These are phyloP conservation scores for Horisme vitalbata DNA, from an alignment of 2,888 invertebrate species.

Conservation along the genomic window DNA sequence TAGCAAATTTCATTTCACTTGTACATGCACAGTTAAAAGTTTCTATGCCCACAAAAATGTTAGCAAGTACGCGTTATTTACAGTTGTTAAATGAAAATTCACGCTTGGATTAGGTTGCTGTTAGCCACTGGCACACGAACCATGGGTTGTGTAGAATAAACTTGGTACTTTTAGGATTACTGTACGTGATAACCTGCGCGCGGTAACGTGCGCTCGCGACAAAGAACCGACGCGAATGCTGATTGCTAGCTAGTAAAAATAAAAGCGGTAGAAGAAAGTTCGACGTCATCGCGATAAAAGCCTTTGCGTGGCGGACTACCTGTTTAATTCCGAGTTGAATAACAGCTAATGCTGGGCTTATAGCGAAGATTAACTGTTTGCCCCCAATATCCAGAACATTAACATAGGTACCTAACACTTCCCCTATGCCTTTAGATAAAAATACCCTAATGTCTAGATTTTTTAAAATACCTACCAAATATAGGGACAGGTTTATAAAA, in stretches of 20 bases:
- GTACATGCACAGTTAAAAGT: constrained; percentile 29
- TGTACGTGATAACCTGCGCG: constrained; percentile 4
- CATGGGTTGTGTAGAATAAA: constrained; percentile 3
- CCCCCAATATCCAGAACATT: constrained; percentile 38
- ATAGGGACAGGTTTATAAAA: constrained; percentile 19
- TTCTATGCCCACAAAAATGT: constrained; percentile 46
- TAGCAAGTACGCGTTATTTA: constrained; percentile 42
- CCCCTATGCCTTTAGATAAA: no score
- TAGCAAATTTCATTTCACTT: constrained; percentile 39
- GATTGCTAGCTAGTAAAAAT: constrained; percentile 47
- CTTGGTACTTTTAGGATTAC: not conserved
- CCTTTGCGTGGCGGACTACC: constrained; percentile 59
- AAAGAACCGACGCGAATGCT: constrained; percentile 61
- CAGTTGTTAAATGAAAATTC: constrained; percentile 55
- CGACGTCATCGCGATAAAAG: constrained; percentile 67
- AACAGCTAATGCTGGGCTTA: constrained; percentile 61
- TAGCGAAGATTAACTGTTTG: constrained; percentile 50
- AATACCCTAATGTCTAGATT: no score
- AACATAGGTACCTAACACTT: no score
- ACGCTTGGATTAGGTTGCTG: constrained; percentile 60
- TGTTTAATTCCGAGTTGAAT: constrained; percentile 59
- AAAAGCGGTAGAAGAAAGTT: constrained; percentile 73
- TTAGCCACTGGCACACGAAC: constrained; percentile 26
- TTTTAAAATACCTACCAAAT: not conserved
- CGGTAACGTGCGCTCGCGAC: constrained; percentile 62